Base-by-base conservation (phyloP, 2,888 invertebrate species). In the Ptilodon capucinus region DNA sequence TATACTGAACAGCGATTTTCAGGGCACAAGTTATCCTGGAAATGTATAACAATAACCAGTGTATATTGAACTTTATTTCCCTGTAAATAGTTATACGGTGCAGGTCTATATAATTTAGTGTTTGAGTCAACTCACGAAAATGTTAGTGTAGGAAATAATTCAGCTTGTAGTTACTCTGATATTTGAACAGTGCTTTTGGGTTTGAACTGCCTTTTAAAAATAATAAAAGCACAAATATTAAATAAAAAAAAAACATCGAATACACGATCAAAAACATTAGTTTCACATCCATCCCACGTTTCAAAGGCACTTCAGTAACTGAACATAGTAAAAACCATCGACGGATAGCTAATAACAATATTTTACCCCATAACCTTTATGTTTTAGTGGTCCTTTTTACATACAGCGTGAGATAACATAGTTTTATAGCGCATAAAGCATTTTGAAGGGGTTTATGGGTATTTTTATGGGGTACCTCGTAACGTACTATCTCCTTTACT, bases 371-470 rank as follows among this genome's bases (percentile, higher is more conserved):
- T 19, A 41, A 41, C 23, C 36, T 43, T 34, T 39, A 39, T 45
- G 30, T 38, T 34, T 32, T 43, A 14, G 25, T 52, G 39, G 18
- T 44, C 23, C 23, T 41, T 51, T 51, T 47, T 34, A 14, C 42
- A 30, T 30, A 42, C 42, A 48, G 46, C 48, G 48, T 35, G 42
- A 51, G 49, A 64, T 64, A 64, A 68, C 64, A 57, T 65, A 64
- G 62, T 65, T 65, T 67, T 61, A 57, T 47, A 54, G 52, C 54
- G 48, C 44, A 67, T 65, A 65, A 67, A 67, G 40, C 68, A 67
- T 64, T 65, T 56, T 64, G 55, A 61, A 67, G 68, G 61, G 65
- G 43, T 64, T 65, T 65, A 65, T 60, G 50, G 61, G 56, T 54
- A 59, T 67, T 68, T 65, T 68, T 54, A 49, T 39, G 64, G 45